Evolutionary conservation across 30 jellyfish, hydroid and myxozoan genomes (phyloP).

Genomic region (Turritopsis dohrnii): DNA sequence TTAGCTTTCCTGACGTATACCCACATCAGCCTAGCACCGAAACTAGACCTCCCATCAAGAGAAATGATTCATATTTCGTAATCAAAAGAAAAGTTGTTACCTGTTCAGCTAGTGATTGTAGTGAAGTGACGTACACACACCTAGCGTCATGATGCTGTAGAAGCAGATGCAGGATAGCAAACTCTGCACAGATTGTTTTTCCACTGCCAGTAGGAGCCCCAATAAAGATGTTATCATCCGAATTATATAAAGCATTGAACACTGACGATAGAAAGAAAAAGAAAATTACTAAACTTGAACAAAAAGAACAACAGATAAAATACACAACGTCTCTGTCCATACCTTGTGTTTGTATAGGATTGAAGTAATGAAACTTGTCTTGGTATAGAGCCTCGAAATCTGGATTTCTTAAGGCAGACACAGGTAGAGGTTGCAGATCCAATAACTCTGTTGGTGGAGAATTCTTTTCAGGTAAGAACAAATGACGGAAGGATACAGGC

Average conservation of each 20-base stretch:
- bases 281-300: not conserved
- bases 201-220: slow-evolving; percentile 99
- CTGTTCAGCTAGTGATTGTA: slow-evolving; percentile 94
- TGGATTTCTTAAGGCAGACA: slow-evolving; percentile 82
- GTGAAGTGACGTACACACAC: slow-evolving; percentile 82
- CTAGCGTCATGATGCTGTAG: slow-evolving; percentile 76
- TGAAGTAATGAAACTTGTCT: slow-evolving; percentile 87
- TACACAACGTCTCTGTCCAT: too few species aligned
- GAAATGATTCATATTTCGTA: not conserved
- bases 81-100: slow-evolving; percentile 9
- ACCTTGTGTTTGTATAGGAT: slow-evolving; percentile 99
- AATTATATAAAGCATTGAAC: slow-evolving; percentile 91
- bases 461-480: slow-evolving; percentile 92
- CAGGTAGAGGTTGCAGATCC: slow-evolving; percentile 97
- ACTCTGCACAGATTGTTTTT: slow-evolving; percentile 89
- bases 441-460: slow-evolving; percentile 97
- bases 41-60: not conserved
- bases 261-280: slow-evolving; percentile 36
- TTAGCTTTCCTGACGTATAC: too few species aligned
- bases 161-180: slow-evolving; percentile 78
- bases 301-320: not conserved
- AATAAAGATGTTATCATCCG: slow-evolving; percentile 88
- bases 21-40: too few species aligned
- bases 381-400: slow-evolving; percentile 80
- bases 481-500: slow-evolving; percentile 92